These are phyloP conservation scores for Idaea aversata DNA, from an alignment of 2,888 invertebrate genomes.

Conservation along the genomic window DNA sequence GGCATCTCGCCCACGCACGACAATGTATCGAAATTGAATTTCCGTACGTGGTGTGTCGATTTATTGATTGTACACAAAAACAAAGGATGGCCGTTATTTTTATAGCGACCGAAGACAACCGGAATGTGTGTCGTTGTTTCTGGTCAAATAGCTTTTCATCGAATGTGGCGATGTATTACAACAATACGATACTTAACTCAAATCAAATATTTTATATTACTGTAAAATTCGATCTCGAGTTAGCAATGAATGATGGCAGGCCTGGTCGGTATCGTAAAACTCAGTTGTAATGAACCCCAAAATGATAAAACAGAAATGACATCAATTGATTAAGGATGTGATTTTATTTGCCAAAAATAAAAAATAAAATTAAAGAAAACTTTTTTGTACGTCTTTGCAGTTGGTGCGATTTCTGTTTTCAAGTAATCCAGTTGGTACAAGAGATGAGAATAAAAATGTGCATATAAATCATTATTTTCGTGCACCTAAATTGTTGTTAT, in stretches of 20 bases:
- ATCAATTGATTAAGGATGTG: slow-evolving; percentile 26
- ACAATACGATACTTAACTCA: slow-evolving; percentile 29
- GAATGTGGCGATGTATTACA: slow-evolving; percentile 14
- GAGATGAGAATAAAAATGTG: slow-evolving; percentile 56
- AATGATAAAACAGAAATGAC: slow-evolving; percentile 42
- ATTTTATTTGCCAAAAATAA: too few relatives aligned
- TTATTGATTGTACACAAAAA: slow-evolving; percentile 49
- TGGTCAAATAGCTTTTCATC: slow-evolving; percentile 29
- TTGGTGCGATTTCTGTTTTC: slow-evolving; percentile 39
- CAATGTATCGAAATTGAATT: slow-evolving; percentile 56
- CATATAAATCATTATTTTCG: slow-evolving; percentile 63
- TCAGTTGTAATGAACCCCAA: slow-evolving; percentile 6
- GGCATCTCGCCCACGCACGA: slow-evolving; percentile 52
- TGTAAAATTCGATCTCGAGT: neutral
- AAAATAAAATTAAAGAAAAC: too few relatives aligned
- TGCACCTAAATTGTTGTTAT: slow-evolving; percentile 60
- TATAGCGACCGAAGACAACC: slow-evolving; percentile 35
- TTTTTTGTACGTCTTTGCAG: too few relatives aligned
- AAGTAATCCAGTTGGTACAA: slow-evolving; percentile 53
- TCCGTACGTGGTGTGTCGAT: slow-evolving; percentile 49
- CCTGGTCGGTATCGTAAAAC: neutral
- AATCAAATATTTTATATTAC: slow-evolving; percentile 26
- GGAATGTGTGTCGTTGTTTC: slow-evolving; percentile 34
- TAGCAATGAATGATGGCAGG: neutral
- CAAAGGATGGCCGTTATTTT: slow-evolving; percentile 45